These are phyloP conservation scores for Dryobates pubescens DNA, from an alignment of 2,797 vertebrate genomes.

Conservation along the genomic window DNA sequence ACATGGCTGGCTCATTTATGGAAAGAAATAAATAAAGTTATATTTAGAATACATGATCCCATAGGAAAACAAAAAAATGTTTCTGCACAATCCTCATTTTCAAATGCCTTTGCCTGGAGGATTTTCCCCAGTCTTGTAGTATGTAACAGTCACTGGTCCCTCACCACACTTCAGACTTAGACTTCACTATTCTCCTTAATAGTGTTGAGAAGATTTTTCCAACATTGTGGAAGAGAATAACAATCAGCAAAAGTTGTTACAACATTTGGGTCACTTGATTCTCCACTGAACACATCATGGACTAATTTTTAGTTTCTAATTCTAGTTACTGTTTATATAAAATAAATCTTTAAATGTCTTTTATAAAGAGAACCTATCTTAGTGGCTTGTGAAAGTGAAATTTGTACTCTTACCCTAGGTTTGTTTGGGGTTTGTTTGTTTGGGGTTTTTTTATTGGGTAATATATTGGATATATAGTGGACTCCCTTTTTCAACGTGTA, in stretches of 20 bases:
- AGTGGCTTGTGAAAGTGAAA: not conserved
- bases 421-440: too few species aligned
- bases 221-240: not conserved
- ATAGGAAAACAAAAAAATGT: not conserved
- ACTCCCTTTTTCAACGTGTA: conserved; percentile 5
- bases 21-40: not conserved
- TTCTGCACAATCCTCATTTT: not conserved
- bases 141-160: not conserved
- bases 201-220: not conserved
- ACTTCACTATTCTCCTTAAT: not conserved
- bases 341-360: not conserved
- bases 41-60: not conserved
- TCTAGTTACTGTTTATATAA: not conserved
- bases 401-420: not conserved
- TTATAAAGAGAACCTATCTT: not conserved
- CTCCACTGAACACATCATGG: not conserved
- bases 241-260: not conserved
- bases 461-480: conserved; percentile 28
- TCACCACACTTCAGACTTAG: not conserved
- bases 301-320: not conserved
- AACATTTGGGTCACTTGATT: not conserved
- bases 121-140: not conserved
- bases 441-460: not conserved
- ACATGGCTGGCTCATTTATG: not conserved
- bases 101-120: not conserved